A percentile compares a stretch with the other conserved stretches of the same genome.
phyloP scores from a whole-genome alignment of 2,113 vertebrate species.

The Gorsachius goisagi region DNA sequence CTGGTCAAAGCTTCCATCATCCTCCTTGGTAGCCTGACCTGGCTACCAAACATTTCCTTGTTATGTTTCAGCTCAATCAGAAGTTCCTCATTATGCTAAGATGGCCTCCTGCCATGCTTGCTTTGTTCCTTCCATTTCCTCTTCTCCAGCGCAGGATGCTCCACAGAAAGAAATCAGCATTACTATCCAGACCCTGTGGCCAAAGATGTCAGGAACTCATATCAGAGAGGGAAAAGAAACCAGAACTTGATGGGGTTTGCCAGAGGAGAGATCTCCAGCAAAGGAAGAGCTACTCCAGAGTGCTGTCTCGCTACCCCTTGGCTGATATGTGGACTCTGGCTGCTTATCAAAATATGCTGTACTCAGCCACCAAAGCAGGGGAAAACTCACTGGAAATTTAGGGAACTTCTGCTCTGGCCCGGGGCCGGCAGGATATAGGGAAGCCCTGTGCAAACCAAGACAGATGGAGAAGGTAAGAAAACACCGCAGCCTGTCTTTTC shows the following conservation, averaged over 20 bases:
- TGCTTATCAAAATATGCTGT: not conserved
- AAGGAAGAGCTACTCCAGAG: not conserved
- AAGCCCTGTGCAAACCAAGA: not conserved
- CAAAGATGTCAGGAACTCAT: not conserved
- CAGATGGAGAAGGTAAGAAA: conserved; percentile 1
- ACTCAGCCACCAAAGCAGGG: not conserved
- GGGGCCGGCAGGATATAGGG: not conserved
- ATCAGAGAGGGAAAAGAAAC: not conserved
- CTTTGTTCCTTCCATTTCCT: not conserved
- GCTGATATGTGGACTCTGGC: not conserved
- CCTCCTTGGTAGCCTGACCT: not conserved
- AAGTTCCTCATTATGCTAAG: not conserved
- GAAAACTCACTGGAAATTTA: not conserved
- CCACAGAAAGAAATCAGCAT: not conserved
- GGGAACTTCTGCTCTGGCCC: not conserved
- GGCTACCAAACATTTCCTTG: not conserved
- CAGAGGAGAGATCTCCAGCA: not conserved
- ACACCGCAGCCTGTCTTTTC: not conserved
- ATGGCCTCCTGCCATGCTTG: not conserved
- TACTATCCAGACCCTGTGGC: not conserved
- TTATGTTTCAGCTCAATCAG: not conserved
- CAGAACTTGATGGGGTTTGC: not conserved
- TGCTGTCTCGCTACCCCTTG: not conserved
- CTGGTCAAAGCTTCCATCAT: not conserved
- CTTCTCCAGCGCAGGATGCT: not conserved